These are phyloP conservation scores for Andrena minutula DNA, from an alignment of 2,888 invertebrate species.

Conservation along the genomic window DNA sequence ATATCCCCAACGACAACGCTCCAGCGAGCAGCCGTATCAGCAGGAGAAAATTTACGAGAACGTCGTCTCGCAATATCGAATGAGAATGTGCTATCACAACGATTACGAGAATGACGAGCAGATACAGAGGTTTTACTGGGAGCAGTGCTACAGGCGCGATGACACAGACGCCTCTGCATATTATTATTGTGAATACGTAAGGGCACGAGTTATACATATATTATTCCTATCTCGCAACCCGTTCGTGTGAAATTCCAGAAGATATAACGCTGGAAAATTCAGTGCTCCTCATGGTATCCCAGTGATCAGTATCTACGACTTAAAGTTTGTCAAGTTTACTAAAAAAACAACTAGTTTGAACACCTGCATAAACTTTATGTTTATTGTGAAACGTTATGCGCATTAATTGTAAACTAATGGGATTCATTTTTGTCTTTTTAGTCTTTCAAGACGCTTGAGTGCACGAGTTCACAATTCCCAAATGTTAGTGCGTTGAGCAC, in stretches of 20 bases:
- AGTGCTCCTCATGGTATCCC: neutral
- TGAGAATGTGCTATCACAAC: slow-evolving; percentile 84
- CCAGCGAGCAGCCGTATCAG: slow-evolving; percentile 52
- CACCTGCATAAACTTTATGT: no score
- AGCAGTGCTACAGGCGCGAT: slow-evolving; percentile 83
- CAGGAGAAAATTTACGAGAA: slow-evolving; percentile 83
- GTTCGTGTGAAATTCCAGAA: slow-evolving; percentile 29
- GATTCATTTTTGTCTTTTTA: neutral
- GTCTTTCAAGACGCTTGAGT: neutral
- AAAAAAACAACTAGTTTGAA: neutral
- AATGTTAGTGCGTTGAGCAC: neutral
- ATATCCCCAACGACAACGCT: slow-evolving; percentile 59
- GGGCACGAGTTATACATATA: slow-evolving; percentile 49
- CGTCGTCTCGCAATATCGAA: slow-evolving; percentile 82
- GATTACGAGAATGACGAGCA: slow-evolving; percentile 84
- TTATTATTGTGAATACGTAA: slow-evolving; percentile 85
- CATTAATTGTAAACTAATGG: neutral
- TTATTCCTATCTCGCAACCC: neutral
- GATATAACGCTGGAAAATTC: neutral
- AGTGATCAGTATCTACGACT: neutral
- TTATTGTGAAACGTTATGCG: no score
- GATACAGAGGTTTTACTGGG: slow-evolving; percentile 84
- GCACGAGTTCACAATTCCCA: neutral
- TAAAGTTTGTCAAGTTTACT: neutral
- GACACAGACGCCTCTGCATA: slow-evolving; percentile 83